These are phyloP conservation scores for Gobio gobio DNA, from an alignment of 2,113 vertebrate species.

Conservation along the genomic window DNA sequence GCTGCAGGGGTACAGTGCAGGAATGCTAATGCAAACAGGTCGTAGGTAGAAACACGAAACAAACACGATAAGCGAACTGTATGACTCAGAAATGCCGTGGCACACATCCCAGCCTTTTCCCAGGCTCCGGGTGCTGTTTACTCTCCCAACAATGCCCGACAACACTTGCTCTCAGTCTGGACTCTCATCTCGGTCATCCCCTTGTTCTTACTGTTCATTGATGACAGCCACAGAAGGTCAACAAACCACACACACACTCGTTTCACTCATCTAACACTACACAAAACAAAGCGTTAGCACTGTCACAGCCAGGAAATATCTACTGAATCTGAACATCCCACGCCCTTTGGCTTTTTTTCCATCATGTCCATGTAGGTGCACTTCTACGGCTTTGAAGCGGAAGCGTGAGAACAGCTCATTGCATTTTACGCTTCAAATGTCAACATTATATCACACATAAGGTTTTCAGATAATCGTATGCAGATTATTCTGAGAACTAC, in stretches of 20 bases:
- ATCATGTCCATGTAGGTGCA: background rate
- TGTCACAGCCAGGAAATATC: constrained; percentile 50
- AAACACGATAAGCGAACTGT: constrained; percentile 56
- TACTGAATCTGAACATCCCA: constrained; percentile 30
- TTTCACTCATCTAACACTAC: constrained; percentile 27
- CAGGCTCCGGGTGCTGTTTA: constrained; percentile 58
- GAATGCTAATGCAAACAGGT: constrained; percentile 61
- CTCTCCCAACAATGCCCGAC: constrained; percentile 47
- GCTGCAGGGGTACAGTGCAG: constrained; percentile 25
- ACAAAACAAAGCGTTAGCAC: constrained; percentile 37
- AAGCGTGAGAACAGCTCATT: constrained; percentile 18
- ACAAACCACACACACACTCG: constrained; percentile 35
- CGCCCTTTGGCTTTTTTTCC: constrained; percentile 39
- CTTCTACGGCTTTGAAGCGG: constrained; percentile 1
- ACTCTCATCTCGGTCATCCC: constrained; percentile 39
- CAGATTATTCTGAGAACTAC: constrained; percentile 3
- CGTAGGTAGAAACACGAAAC: constrained; percentile 54
- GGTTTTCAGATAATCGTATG: background rate
- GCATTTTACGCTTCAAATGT: background rate
- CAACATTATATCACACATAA: background rate
- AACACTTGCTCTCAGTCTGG: constrained; percentile 24
- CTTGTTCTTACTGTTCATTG: constrained; percentile 44
- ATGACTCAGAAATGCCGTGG: constrained; percentile 60
- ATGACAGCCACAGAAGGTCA: constrained; percentile 50
- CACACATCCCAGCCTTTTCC: constrained; percentile 54